Percentiles rank a stretch among this genome's conserved stretches.
These are phyloP conservation scores for Theropithecus gelada DNA, from an alignment of 2,113 vertebrate genomes.

Conservation along the genomic window DNA sequence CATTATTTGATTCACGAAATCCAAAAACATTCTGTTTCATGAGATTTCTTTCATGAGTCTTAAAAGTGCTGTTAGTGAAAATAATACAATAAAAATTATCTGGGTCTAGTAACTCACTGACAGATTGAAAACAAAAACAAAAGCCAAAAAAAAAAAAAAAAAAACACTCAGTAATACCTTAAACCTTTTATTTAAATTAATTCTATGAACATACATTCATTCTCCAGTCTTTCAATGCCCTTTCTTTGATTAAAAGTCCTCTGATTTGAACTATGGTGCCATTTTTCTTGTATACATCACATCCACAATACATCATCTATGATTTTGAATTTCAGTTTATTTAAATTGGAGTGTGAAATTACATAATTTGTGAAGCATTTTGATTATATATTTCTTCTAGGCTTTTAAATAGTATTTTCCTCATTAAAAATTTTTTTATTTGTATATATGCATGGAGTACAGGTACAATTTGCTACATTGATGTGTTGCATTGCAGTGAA, in stretches of 20 bases:
- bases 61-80: neutral
- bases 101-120: neutral
- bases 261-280: neutral
- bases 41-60: neutral
- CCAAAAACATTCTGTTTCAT: neutral
- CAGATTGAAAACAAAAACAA: neutral
- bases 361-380: neutral
- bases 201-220: neutral
- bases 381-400: neutral
- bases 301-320: neutral
- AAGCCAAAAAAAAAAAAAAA: neutral
- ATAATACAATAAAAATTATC: neutral
- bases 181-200: neutral
- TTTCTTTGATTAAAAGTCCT: constrained; percentile 16
- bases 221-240: neutral
- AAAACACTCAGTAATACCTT: neutral
- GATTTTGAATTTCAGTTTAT: neutral
- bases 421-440: neutral
- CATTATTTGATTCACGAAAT: constrained; percentile 31
- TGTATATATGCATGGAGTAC: too few relatives aligned
- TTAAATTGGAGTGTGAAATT: constrained; percentile 14
- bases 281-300: neutral
- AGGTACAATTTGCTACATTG: too few relatives aligned
- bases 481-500: too few relatives aligned
- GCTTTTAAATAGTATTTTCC: neutral